Percentiles rank a stretch among this genome's conserved stretches.
Conservation (phyloP, 2,113 vertebrate species). For the Indicator maculatus region DNA sequence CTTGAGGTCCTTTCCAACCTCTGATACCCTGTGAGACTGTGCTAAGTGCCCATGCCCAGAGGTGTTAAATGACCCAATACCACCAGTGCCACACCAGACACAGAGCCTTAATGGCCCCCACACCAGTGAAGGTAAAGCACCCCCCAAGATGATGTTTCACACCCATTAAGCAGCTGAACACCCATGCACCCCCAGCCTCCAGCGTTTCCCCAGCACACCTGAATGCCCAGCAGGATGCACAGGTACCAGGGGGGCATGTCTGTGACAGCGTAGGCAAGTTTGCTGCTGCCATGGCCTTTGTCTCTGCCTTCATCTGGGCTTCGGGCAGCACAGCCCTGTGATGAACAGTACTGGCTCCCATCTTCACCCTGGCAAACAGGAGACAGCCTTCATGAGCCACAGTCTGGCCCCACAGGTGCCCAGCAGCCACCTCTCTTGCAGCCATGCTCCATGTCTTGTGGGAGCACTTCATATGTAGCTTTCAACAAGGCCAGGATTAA, state of each 20-base stretch:
- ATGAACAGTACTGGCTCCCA: not conserved
- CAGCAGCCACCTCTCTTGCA: not conserved
- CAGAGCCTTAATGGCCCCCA: too few relatives aligned
- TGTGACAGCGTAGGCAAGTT: conserved; percentile 82
- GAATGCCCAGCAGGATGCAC: conserved; percentile 91
- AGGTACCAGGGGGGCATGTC: conserved; percentile 92
- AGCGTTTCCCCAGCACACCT: conserved; percentile 70
- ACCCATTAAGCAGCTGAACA: not conserved
- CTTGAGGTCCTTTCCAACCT: too few relatives aligned
- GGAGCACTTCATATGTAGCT: not conserved
- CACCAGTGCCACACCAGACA: too few relatives aligned
- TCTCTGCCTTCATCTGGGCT: not conserved
- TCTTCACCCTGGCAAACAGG: conserved; percentile 56
- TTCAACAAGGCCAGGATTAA: not conserved
- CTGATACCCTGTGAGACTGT: too few relatives aligned
- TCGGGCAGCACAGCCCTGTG: rapidly evolving
- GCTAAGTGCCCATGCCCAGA: too few relatives aligned
- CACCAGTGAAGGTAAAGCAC: not conserved
- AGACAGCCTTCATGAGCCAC: not conserved
- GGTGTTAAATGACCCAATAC: too few relatives aligned
- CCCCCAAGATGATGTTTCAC: not conserved
- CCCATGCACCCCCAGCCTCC: not conserved
- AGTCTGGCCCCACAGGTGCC: not conserved
- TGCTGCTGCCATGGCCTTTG: conserved; percentile 43
- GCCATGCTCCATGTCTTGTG: rapidly evolving